These are phyloP conservation scores for Pollachius pollachius DNA, from an alignment of 2,113 vertebrate genomes.

Conservation along the genomic window DNA sequence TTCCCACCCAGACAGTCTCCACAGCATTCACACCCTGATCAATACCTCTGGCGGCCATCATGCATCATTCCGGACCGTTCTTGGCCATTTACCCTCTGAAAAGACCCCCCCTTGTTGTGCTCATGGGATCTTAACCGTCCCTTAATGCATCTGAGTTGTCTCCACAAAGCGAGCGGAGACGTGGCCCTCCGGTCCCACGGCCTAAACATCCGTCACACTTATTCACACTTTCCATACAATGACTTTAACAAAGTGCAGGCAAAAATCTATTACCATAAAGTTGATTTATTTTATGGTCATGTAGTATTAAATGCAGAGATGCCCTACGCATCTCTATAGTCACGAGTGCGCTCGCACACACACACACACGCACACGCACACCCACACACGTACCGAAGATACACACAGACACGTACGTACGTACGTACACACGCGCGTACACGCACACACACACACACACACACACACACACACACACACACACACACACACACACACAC, in stretches of 20 bases:
- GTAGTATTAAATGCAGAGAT: too few species aligned
- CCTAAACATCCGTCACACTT: too few species aligned
- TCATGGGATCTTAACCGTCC: constrained; percentile 39
- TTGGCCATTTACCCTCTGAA: constrained; percentile 31
- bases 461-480: too few species aligned
- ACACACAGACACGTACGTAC: background rate
- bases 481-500: background rate
- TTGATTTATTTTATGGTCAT: too few species aligned
- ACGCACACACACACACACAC: background rate
- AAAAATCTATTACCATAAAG: too few species aligned
- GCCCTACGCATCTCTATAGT: too few species aligned
- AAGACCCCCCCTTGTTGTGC: constrained; percentile 20
- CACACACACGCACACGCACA: too few species aligned
- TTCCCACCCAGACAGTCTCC: constrained; percentile 27
- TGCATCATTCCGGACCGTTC: constrained; percentile 49
- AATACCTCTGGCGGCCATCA: constrained; percentile 68
- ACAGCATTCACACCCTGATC: constrained; percentile 41
- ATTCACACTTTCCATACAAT: background rate
- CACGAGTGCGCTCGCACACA: background rate
- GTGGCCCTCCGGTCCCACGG: too few species aligned
- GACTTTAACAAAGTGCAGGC: background rate
- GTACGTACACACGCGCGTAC: too few species aligned
- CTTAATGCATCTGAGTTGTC: constrained; percentile 43
- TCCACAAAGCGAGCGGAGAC: background rate
- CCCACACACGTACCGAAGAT: too few species aligned